These are phyloP conservation scores for Paracyprichromis sp. DNA, from an alignment of 2,113 vertebrate genomes.

Conservation along the genomic window DNA sequence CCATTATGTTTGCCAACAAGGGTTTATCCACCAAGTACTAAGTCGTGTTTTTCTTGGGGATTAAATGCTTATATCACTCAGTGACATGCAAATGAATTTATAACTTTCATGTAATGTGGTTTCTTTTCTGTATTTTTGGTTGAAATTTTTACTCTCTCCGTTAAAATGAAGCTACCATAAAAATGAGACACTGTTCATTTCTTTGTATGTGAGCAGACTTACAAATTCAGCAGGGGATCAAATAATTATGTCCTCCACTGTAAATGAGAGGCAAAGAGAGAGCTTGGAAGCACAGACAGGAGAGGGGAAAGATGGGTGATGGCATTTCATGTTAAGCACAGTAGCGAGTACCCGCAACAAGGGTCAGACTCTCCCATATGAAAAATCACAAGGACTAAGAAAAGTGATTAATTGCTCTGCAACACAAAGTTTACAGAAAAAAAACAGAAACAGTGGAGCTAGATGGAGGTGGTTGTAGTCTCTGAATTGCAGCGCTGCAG, in stretches of 20 bases:
- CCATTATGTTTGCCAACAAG: not conserved
- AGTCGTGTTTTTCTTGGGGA: not conserved
- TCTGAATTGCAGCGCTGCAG: not conserved
- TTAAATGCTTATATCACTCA: not conserved
- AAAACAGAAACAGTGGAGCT: not conserved
- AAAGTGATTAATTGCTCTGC: slow-evolving; percentile 49
- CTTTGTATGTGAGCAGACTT: not conserved
- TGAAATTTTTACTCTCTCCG: not conserved
- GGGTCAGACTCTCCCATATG: slow-evolving; percentile 26
- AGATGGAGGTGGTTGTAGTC: not conserved
- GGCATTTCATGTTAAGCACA: slow-evolving; percentile 16
- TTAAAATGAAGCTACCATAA: not conserved
- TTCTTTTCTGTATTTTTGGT: not conserved
- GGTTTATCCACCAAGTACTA: not conserved
- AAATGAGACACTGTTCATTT: not conserved
- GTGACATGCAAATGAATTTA: not conserved
- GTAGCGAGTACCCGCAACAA: not conserved
- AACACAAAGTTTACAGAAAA: slow-evolving; percentile 27
- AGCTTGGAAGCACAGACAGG: not conserved
- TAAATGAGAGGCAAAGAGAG: not conserved
- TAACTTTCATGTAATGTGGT: not conserved
- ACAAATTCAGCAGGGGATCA: not conserved
- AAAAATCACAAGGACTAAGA: slow-evolving; percentile 19
- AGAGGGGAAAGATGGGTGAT: not conserved
- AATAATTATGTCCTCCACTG: not conserved